Percentiles rank a stretch among this genome's conserved stretches.
These are phyloP conservation scores for Caenorhabditis inopinata DNA, from an alignment of 1,140 invertebrate species.

Conservation along the genomic window DNA sequence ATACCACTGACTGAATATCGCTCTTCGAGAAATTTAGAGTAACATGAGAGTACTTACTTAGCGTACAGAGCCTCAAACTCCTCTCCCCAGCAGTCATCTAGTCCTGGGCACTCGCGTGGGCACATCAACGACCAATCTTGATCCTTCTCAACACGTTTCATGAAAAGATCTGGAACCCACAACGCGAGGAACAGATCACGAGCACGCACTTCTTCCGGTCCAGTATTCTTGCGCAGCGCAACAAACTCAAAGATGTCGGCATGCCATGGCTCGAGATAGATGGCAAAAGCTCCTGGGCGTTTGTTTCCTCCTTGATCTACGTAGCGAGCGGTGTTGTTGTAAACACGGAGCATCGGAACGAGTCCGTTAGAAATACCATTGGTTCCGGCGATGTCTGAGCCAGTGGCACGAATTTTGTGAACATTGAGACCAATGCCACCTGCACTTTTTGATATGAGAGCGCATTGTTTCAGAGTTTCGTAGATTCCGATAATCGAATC, in stretches of 20 bases:
- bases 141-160: constrained; percentile 87
- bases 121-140: constrained; percentile 92
- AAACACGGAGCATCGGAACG: constrained; percentile 94
- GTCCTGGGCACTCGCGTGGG: constrained; percentile 85
- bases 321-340: constrained; percentile 91
- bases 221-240: constrained; percentile 89
- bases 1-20: background rate
- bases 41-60: no score
- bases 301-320: constrained; percentile 98
- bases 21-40: background rate
- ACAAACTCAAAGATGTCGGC: constrained; percentile 90
- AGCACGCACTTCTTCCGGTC: constrained; percentile 86
- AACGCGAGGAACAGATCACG: constrained; percentile 95
- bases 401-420: constrained; percentile 89
- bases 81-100: constrained; percentile 88
- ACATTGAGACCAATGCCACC: constrained; percentile 97
- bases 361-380: constrained; percentile 94
- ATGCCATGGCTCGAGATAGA: constrained; percentile 99
- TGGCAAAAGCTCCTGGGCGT: constrained; percentile 95
- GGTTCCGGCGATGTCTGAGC: constrained; percentile 87
- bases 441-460: constrained; percentile 91
- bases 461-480: constrained; percentile 88
- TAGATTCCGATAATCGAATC: constrained; percentile 99
- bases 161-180: constrained; percentile 98
- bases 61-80: constrained; percentile 89